phyloP scores from a whole-genome alignment of 2,797 vertebrate genomes.

The Arnoldichthys spilopterus region DNA sequence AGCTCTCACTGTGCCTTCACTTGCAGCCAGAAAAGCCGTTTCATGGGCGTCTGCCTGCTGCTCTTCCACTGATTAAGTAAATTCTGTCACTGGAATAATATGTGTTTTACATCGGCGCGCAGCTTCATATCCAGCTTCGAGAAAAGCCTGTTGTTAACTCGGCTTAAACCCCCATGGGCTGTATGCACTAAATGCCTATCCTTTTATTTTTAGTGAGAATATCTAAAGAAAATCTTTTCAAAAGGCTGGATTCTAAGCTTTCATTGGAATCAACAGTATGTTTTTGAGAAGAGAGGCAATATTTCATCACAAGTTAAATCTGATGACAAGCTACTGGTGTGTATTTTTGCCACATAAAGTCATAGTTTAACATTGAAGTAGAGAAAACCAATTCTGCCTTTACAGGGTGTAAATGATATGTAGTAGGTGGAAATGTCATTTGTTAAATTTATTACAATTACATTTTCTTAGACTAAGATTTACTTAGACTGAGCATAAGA shows the following conservation, averaged over 20 bases:
- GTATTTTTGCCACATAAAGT: background rate
- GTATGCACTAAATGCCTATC: background rate
- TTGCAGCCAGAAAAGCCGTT: constrained; percentile 13
- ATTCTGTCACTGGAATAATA: constrained; percentile 1
- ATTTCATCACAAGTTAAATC: background rate
- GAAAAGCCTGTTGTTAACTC: background rate
- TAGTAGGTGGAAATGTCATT: background rate
- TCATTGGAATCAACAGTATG: background rate
- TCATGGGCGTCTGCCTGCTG: constrained; percentile 31
- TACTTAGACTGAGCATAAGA: too few species aligned
- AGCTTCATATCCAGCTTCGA: background rate
- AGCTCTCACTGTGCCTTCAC: constrained; percentile 6
- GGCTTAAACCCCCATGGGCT: background rate
- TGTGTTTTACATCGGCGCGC: background rate
- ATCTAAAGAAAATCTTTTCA: background rate
- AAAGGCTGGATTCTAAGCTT: background rate
- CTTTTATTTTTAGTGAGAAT: background rate
- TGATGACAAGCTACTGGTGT: background rate
- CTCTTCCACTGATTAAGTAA: background rate
- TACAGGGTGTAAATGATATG: background rate
- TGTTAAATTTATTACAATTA: background rate
- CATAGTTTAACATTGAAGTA: background rate
- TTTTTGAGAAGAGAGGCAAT: background rate
- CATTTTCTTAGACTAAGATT: too few species aligned
- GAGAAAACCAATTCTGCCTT: background rate